Conservation (phyloP, 2,797 vertebrate species). For the Leptatherina wallacei region DNA sequence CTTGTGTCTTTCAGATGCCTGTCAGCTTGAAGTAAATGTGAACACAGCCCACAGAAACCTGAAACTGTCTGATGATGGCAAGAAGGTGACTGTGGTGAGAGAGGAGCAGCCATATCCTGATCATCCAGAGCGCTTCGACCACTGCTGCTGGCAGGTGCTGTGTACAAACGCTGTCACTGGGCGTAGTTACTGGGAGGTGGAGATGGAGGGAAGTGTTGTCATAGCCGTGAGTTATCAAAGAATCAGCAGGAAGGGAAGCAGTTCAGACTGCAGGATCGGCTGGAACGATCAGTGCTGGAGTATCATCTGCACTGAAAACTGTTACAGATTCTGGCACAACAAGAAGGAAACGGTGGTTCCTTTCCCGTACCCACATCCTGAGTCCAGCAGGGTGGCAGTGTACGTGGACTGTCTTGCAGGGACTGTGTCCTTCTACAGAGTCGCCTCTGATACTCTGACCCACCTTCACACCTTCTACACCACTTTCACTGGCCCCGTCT, state of each 20-base stretch:
- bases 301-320: not conserved
- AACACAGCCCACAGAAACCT: not conserved
- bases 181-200: slow-evolving; percentile 13
- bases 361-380: not conserved
- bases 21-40: slow-evolving; percentile 4
- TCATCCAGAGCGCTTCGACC: not conserved
- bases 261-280: not conserved
- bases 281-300: slow-evolving; percentile 20
- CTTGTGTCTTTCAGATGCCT: slow-evolving; percentile 4
- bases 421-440: slow-evolving; percentile 11
- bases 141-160: slow-evolving; percentile 5
- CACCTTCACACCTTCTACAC: slow-evolving; percentile 3
- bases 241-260: slow-evolving; percentile 6
- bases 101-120: slow-evolving; percentile 5
- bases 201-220: not conserved
- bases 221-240: slow-evolving; percentile 16
- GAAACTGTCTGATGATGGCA: slow-evolving; percentile 2
- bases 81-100: not conserved
- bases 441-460: not conserved
- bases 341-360: not conserved
- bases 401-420: slow-evolving; percentile 10
- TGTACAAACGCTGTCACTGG: not conserved
- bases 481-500: slow-evolving; percentile 4
- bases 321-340: not conserved
- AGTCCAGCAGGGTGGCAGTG: not conserved